Base-by-base conservation (phyloP, 2,888 invertebrate species). In the Heliconius ethilla region DNA sequence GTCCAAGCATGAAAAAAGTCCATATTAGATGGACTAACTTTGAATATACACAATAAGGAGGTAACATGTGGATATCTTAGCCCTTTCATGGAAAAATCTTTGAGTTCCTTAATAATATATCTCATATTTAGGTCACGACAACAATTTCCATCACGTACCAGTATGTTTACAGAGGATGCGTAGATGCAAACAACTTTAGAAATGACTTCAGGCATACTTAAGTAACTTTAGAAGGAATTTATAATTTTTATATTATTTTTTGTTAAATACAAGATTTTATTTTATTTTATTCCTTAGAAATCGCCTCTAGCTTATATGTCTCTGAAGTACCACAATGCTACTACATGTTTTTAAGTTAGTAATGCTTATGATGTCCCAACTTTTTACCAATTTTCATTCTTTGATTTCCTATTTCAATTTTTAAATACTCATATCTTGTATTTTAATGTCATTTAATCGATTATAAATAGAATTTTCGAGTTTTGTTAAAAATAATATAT, bases 121-220 rank as follows among this genome's bases (percentile, higher is more conserved):
- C 45, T 45, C 40, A 65, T 74, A 74, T 74, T 45, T 74, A 63
- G 74, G 74, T 33, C 75, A 59, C 65, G 67, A 75, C 70, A 76
- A 70, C 27, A 63, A 62, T 76, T 70, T 70, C 62, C 62, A 70
- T 76, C 76, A 70, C 76, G 62, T 76, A 62, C 76, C 7, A 37
- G 70, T 70, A 37, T 76, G 69, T 70, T 62, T 70, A 45, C 62
- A 29, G 69, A 76, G 75, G 69, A 51, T 67, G 67, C 45, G 55
- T 33, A 51, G 27, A 70, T 22, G 18, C 59, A 62, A 70, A 70
- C 33, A 62, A 27, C 69, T 70, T 37, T 76, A 27, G 62, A 27
- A 37, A 76, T 25, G 40, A 76, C 59, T 33, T 74, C 27, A 45
- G 45, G 40, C 22, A 40, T 63, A 45, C 63, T 63, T 40, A 40